Base-by-base conservation (phyloP, 2,797 vertebrate genomes). In the Scolopax rusticola region DNA sequence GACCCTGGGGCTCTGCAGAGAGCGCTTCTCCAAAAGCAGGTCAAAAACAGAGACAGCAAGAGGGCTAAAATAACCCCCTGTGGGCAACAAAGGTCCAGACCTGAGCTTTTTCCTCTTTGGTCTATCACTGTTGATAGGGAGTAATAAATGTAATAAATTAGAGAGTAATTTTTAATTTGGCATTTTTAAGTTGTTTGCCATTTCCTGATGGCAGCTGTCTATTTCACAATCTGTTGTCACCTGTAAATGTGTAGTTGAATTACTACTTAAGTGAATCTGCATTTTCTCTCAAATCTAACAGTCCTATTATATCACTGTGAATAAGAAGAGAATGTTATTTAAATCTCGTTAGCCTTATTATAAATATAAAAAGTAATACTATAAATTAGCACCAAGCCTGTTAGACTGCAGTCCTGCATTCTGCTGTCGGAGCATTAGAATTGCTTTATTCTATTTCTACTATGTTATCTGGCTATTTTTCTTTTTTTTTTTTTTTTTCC, bases 251-350 rank as follows among this genome's bases (percentile, higher is more conserved):
- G n/a, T 6, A 48, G 57, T 28, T 69, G 38, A 69, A 69, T 65
- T 71, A 15, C 12, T 71, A 8, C 70, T 70, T 69, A 23, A 1
- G 13, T 16, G 33, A 64, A 60, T 38, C 43, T 87, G 14, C 20
- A 25, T 79, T 90, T 92, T 59, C 21, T 84, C 38, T 90, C 81
- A 89, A 53, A 78, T 85, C 63, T 70, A 92, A 74, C 24, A 38
- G 86, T 84, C 56, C 36, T 47, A 20, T 69, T 85, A 77, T 38
- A 73, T 41, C 71, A 50, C 63, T 64, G 43, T 41, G 77, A 96
- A 92, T 90, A 64, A 82, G 89, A 97, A 88, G 65, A 97, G 92
- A 48, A 51, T 73, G 93, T 75, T 88, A 81, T 94, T 97, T 96
- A 84, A 93, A 93, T 36, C 43, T 96, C 79, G 68, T 67, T 84